Evolutionary conservation across 2,888 invertebrate species (phyloP), one percentile per base, ranked within the genome.

Genomic region (Hirtodrosophila duncani): DNA sequence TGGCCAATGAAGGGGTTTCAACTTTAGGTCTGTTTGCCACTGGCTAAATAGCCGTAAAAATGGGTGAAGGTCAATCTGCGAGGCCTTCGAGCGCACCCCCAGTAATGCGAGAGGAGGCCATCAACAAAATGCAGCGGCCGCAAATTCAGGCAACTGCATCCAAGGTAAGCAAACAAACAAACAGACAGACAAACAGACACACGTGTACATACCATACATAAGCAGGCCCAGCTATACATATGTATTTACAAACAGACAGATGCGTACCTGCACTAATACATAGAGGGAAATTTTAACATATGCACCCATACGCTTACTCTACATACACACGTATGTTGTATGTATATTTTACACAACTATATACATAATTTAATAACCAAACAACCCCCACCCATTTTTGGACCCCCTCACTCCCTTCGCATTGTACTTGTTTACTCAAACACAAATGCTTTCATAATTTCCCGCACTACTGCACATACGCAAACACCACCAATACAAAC

Each of bases 1-100:
- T 53, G 17, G 29, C 49, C 48, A 44, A 38, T 48, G 31, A 43
- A 46, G 36, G 27, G 21, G 30, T 9, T 72, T 78, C 58, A 74
- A 74, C 69, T 59, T 57, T 57, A 49, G 53, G 52, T 63, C 50
- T 36, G 67, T 31, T 56, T 70, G 67, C 31, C 60, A 56, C 24
- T 61, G 64, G 34, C 52, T 58, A 64, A 75, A 59, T 50, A 37
- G 39, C 65, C 53, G 43, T 65, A 81, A n/a, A n/a, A 82, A 81
- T 81, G 75, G 81, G 81, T 81, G 82, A 81, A 81, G 81, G 81
- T 81, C 83, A 83, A 24, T 11, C 42, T 23, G 33, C 39, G 30
- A 18, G 42, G 33, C 36, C 46, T 34, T 37, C 56, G 38, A 33
- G 45, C 31, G 26, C 30, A 37, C 36, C 44, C 20, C 24, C 33